These are phyloP conservation scores for Psix sp. DNA, from an alignment of 1,140 invertebrate genomes.

Conservation along the genomic window DNA sequence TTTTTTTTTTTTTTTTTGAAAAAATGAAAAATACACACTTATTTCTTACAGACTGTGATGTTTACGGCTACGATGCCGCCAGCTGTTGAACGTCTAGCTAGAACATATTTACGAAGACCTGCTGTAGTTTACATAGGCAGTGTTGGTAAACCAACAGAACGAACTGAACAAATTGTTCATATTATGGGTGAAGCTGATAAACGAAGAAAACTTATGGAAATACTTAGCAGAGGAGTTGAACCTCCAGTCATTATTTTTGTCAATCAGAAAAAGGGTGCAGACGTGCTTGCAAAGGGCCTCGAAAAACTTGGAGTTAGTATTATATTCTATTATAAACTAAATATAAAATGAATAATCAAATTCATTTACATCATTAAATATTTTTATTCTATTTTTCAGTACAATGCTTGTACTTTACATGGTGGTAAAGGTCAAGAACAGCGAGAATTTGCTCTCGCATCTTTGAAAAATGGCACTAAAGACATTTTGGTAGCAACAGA, in stretches of 20 bases:
- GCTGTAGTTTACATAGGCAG: slow-evolving; percentile 99
- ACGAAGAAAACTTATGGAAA: slow-evolving; percentile 91
- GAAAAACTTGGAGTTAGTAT: slow-evolving; percentile 92
- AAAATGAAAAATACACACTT: slow-evolving; percentile 4
- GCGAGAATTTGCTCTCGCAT: slow-evolving; percentile 97
- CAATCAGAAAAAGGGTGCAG: slow-evolving; percentile 99
- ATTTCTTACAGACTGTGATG: slow-evolving; percentile 94
- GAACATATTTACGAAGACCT: slow-evolving; percentile 95
- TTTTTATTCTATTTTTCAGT: slow-evolving; percentile 76
- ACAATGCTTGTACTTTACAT: slow-evolving; percentile 97
- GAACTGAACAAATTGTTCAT: slow-evolving; percentile 98
- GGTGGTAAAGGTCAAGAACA: slow-evolving; percentile 99
- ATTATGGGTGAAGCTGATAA: slow-evolving; percentile 97
- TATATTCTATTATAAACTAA: slow-evolving; percentile 11
- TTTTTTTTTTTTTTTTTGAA: slow-evolving; percentile 4
- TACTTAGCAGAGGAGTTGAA: slow-evolving; percentile 90
- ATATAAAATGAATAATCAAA: slow-evolving; percentile 9
- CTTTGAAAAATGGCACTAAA: slow-evolving; percentile 95
- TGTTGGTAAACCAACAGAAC: slow-evolving; percentile 98
- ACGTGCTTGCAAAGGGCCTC: slow-evolving; percentile 96
- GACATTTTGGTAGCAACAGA: slow-evolving; percentile 99
- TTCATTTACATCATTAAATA: slow-evolving; percentile 1
- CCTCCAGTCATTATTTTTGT: slow-evolving; percentile 99
- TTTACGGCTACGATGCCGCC: slow-evolving; percentile 99
- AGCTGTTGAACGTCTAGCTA: slow-evolving; percentile 96